Percentiles rank a stretch among this genome's conserved stretches.
phyloP scores from a whole-genome alignment of 2,888 invertebrate species.

The Creontiades dilutus region DNA sequence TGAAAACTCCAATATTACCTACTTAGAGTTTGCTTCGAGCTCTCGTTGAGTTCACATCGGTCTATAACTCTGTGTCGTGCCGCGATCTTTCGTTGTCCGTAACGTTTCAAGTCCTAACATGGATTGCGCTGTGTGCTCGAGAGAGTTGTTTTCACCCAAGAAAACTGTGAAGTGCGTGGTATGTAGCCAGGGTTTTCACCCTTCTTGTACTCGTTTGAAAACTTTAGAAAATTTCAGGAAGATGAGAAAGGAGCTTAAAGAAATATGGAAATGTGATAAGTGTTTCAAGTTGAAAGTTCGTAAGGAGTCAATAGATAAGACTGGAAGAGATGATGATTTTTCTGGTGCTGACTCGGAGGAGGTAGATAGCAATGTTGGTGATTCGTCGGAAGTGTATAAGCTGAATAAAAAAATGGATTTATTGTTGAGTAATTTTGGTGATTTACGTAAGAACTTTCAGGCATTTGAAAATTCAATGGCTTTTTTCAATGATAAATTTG shows the following conservation, averaged over 20 bases:
- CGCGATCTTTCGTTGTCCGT: background rate
- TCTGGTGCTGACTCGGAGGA: background rate
- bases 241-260: background rate
- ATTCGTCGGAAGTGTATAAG: background rate
- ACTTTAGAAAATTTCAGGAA: background rate
- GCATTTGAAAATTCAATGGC: background rate
- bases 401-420: background rate
- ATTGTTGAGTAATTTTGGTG: background rate
- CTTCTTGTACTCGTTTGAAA: background rate
- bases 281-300: too few species aligned
- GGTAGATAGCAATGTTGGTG: background rate
- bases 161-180: background rate
- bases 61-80: background rate
- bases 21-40: too few species aligned
- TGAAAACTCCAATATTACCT: too few species aligned
- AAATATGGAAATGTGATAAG: background rate
- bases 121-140: background rate
- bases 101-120: background rate
- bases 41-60: background rate
- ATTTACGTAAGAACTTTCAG: too few species aligned
- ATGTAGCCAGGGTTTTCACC: background rate
- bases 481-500: background rate
- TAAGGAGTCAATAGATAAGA: too few species aligned
- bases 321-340: too few species aligned
- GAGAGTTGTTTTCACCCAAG: background rate